A percentile compares a stretch with the other conserved stretches of the same genome.
These are phyloP conservation scores for Drosophila miranda DNA, from an alignment of 1,140 invertebrate genomes.

Conservation along the genomic window DNA sequence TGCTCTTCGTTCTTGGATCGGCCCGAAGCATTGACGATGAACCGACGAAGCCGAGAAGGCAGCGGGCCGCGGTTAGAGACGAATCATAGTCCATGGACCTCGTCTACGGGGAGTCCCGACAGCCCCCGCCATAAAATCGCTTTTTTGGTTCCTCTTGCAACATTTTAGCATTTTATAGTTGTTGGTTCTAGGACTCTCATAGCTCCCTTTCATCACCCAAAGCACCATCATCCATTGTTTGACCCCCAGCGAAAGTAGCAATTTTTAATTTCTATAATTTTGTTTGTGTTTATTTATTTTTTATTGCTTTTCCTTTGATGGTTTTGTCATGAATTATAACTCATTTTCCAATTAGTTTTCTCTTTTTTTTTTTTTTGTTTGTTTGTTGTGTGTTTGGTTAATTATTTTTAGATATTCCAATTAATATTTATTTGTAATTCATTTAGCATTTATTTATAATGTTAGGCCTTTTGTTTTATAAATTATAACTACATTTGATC, in stretches of 20 bases:
- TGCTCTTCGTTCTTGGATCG: too few relatives aligned
- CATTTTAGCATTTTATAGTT: too few relatives aligned
- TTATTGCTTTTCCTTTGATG: slow-evolving; percentile 30
- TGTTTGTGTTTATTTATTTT: slow-evolving; percentile 48
- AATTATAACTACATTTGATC: slow-evolving; percentile 21
- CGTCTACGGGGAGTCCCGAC: too few relatives aligned
- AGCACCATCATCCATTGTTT: not conserved
- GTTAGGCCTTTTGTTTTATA: slow-evolving; percentile 32
- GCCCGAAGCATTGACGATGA: too few relatives aligned
- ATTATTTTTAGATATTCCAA: slow-evolving; percentile 33
- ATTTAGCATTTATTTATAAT: slow-evolving; percentile 48
- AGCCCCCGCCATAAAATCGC: too few relatives aligned
- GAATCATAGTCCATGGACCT: too few relatives aligned
- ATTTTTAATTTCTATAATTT: slow-evolving; percentile 25
- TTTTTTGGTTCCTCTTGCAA: too few relatives aligned
- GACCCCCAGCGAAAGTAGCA: not conserved
- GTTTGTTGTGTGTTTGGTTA: slow-evolving; percentile 3
- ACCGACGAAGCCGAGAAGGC: too few relatives aligned
- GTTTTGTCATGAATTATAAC: slow-evolving; percentile 49
- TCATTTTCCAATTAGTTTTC: slow-evolving; percentile 43
- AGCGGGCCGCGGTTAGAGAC: too few relatives aligned
- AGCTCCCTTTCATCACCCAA: too few relatives aligned
- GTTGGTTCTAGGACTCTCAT: too few relatives aligned
- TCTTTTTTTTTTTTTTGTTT: slow-evolving; percentile 17
- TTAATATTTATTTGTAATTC: slow-evolving; percentile 44